Conservation (phyloP, 2,888 invertebrate genomes). For the Diarsia dahlii region DNA sequence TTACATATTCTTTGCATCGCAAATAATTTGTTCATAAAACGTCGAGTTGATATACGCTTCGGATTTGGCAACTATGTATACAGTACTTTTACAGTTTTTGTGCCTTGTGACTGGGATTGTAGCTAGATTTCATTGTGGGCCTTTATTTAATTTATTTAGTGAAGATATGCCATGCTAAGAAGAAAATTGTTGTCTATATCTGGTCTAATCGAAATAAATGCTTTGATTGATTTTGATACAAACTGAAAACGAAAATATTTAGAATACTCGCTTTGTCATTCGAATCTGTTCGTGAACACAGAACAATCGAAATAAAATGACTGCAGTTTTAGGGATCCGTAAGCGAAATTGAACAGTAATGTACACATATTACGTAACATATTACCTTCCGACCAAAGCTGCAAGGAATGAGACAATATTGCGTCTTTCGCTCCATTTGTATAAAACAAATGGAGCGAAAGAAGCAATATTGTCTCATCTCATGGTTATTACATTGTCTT, state of each 20-base stretch:
- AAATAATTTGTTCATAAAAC: conserved; percentile 49
- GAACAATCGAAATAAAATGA: conserved; percentile 26
- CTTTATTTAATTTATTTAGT: too few relatives aligned
- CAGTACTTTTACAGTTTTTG: too few relatives aligned
- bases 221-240: neutral
- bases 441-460: neutral
- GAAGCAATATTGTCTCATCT: conserved; percentile 15
- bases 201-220: too few relatives aligned
- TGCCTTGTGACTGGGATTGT: too few relatives aligned
- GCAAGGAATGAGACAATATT: too few relatives aligned
- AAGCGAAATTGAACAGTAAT: conserved; percentile 1
- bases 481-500: conserved; percentile 34
- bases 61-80: too few relatives aligned
- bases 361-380: neutral
- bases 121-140: too few relatives aligned
- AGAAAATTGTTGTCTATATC: too few relatives aligned
- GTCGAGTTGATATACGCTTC: conserved; percentile 1
- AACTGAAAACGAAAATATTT: neutral
- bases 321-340: conserved; percentile 8
- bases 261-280: conserved; percentile 16
- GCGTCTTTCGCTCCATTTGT: too few relatives aligned
- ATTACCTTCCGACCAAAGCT: neutral
- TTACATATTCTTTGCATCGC: conserved; percentile 43
- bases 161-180: too few relatives aligned
- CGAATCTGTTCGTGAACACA: neutral